Evolutionary conservation across 2,888 invertebrate genomes (phyloP).

Genomic region (Tetheella fluctuosa): DNA sequence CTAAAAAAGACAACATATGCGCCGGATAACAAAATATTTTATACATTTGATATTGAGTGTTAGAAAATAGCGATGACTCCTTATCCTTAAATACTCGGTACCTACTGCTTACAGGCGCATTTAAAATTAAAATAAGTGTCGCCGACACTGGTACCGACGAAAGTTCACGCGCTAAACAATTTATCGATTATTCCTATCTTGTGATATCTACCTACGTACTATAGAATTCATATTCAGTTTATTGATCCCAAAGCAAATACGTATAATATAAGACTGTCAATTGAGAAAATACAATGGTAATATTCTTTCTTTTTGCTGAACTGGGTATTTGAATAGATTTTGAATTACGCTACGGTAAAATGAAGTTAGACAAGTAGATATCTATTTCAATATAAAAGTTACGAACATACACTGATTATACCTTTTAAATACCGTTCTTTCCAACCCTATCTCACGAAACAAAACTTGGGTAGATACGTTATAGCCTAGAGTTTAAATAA

Average conservation of each 20-base stretch:
- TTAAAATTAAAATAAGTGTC: constrained; percentile 80
- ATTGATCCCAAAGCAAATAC: constrained; percentile 25
- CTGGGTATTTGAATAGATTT: no score
- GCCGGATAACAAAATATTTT: background rate
- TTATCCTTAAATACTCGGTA: constrained; percentile 36
- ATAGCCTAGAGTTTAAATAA: no score
- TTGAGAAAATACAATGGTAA: no score
- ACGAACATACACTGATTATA: no score
- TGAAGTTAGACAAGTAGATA: no score
- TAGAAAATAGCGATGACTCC: constrained; percentile 43
- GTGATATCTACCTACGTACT: constrained; percentile 38
- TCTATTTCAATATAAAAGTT: no score
- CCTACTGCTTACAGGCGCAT: constrained; percentile 64
- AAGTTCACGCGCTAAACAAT: constrained; percentile 73
- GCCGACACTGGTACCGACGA: constrained; percentile 60
- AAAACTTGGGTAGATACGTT: no score
- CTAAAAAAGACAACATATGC: background rate
- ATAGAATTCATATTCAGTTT: constrained; percentile 25
- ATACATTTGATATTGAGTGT: constrained; percentile 23
- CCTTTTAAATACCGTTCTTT: no score
- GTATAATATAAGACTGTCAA: no score
- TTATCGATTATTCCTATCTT: constrained; percentile 68
- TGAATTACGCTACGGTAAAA: no score
- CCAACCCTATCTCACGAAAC: no score
- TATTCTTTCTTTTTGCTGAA: no score